Percentiles rank a stretch among this genome's conserved stretches.
These are phyloP conservation scores for Xiphorhynchus elegans DNA, from an alignment of 2,113 vertebrate species.

Conservation along the genomic window DNA sequence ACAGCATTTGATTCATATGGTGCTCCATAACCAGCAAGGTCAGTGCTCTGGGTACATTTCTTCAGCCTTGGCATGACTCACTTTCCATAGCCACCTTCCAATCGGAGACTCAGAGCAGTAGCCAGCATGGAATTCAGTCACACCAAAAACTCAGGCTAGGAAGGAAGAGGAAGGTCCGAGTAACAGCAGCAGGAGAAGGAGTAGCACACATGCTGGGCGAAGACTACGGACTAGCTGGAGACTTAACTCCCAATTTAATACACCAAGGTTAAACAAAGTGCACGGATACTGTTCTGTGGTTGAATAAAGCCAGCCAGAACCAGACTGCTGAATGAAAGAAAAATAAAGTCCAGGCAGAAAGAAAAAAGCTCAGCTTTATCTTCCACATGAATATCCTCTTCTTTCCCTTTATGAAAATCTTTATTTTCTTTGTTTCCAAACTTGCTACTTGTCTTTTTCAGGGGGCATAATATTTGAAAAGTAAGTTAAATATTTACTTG, in stretches of 20 bases:
- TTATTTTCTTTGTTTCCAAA: not conserved
- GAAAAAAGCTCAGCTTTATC: constrained; percentile 29
- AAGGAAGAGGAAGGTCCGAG: not conserved
- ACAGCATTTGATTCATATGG: constrained; percentile 35
- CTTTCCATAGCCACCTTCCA: constrained; percentile 34
- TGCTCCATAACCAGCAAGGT: constrained; percentile 28
- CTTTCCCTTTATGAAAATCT: not conserved
- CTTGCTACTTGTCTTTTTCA: not conserved
- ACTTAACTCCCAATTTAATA: constrained; percentile 46
- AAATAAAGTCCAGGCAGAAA: constrained; percentile 58
- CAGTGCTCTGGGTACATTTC: not conserved
- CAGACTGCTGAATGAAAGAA: constrained; percentile 57
- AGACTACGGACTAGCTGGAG: constrained; percentile 40
- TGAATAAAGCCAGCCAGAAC: constrained; percentile 56
- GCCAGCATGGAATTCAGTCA: constrained; percentile 26
- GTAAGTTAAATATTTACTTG: not conserved
- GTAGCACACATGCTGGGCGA: not conserved
- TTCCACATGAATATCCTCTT: constrained; percentile 11
- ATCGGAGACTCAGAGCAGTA: not conserved
- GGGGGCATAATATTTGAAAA: not conserved
- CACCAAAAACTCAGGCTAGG: not conserved
- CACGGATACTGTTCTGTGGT: constrained; percentile 61
- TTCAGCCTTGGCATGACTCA: constrained; percentile 23
- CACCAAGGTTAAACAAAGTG: constrained; percentile 64
- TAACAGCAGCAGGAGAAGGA: not conserved